Evolutionary conservation across 2,113 vertebrate genomes (phyloP).

Genomic region (Trachemys scripta): DNA sequence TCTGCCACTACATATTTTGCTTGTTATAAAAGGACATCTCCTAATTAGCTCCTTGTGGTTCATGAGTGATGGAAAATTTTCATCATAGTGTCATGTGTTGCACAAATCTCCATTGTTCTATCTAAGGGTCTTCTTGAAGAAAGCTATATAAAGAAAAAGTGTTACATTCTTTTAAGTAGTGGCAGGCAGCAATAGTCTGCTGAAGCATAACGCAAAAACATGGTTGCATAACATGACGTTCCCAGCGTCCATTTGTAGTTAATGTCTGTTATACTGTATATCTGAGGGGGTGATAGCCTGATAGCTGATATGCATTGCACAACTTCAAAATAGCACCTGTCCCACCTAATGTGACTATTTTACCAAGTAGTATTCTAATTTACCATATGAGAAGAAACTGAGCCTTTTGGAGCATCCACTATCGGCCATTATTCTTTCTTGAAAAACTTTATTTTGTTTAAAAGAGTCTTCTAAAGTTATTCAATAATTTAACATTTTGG

Average conservation of each 20-base stretch:
- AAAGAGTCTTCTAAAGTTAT: not conserved
- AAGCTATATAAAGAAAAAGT: not conserved
- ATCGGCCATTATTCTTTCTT: not conserved
- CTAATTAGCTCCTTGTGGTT: not conserved
- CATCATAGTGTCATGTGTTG: not conserved
- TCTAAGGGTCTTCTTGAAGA: not conserved
- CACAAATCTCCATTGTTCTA: not conserved
- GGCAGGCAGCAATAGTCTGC: not conserved
- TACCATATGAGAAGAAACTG: not conserved
- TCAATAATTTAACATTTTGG: not conserved
- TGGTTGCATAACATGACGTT: not conserved
- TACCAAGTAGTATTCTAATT: not conserved
- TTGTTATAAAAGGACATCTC: not conserved
- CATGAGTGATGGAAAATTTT: not conserved
- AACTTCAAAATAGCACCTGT: not conserved
- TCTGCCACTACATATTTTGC: not conserved
- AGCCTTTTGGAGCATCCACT: not conserved
- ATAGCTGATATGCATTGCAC: not conserved
- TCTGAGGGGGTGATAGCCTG: not conserved
- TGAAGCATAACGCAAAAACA: not conserved
- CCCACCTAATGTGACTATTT: not conserved
- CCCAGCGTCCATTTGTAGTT: not conserved
- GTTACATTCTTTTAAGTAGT: not conserved
- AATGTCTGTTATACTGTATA: not conserved
- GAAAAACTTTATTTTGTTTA: not conserved